Evolutionary conservation across 2,888 invertebrate species (phyloP).

Genomic region (Ophion costatus): DNA sequence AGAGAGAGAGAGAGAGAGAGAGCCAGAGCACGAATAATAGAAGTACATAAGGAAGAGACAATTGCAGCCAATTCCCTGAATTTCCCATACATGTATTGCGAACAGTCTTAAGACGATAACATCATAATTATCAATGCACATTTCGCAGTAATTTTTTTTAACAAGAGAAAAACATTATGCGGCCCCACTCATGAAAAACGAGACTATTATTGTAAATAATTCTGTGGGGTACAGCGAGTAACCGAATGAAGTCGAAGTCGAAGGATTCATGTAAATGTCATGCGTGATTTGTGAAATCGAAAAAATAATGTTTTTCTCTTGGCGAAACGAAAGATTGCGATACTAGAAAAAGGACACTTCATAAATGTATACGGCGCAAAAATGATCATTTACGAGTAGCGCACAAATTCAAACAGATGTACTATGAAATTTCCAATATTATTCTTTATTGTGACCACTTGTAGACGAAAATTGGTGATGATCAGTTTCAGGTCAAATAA

Average conservation of each 20-base stretch:
- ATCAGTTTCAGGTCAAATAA: too few species aligned
- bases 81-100: not conserved
- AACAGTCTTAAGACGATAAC: too few species aligned
- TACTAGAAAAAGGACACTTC: constrained; percentile 8
- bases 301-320: constrained; percentile 6
- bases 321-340: constrained; percentile 37
- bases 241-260: constrained; percentile 14
- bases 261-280: constrained; percentile 2
- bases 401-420: too few species aligned
- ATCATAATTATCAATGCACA: too few species aligned
- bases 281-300: constrained; percentile 11
- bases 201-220: constrained; percentile 28
- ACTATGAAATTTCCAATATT: not conserved
- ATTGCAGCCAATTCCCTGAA: constrained; percentile 23
- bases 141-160: not conserved
- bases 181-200: constrained; percentile 34
- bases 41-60: constrained; percentile 8
- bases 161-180: not conserved
- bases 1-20: constrained; percentile 12
- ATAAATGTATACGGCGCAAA: not conserved
- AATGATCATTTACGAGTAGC: too few species aligned
- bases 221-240: constrained; percentile 10
- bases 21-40: not conserved
- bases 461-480: too few species aligned
- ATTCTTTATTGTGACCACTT: too few species aligned